Base-by-base conservation (phyloP, 2,797 vertebrate genomes). In the Halcyon chelicuti region DNA sequence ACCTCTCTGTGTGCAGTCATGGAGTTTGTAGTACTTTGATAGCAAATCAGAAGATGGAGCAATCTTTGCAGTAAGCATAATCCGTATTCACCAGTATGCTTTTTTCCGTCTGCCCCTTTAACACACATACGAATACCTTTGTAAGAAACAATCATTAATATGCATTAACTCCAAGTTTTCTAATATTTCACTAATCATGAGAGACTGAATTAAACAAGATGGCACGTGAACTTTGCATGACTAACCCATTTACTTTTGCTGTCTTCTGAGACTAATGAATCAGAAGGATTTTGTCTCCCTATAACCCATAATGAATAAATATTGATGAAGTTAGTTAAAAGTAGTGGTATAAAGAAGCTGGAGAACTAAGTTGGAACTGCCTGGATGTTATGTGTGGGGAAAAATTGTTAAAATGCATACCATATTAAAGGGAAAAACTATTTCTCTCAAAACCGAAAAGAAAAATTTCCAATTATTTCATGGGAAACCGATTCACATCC, bases 361-460 rank as follows among this genome's bases (percentile, higher is more conserved):
- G 14, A 89, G 39, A 86, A 37, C 10, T 51, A 63, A 55, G 6
- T 16, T 70, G 31, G 35, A 70, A 10, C 12, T 89, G 14, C 14
- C 12, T 73, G 71, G 47, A 12, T 3, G 2, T 44, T 63, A 20
- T 0, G 0, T 23, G 14, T 12, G 23, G 42, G 29, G 42, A 42
- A 49, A 74, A 93, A 26, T 14, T 28, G 21, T 68, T 52, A 29
- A 61, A 62, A 1, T 88, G 14, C 10, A 5, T 4, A 25, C 5
- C 21, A 62, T 21, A 54, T 23, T 39, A 42, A 81, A 13, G 3
- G 29, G 3, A 54, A 90, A 81, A 68, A 26, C 3, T 39, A 47
- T n/a, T 81, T 78, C 9, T 55, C 8, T 7, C n/a, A 54, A 73
- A 82, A 79, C 2, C 20, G 75, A 65, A 87, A 46, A 31, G 14